A percentile compares a stretch with the other conserved stretches of the same genome.
phyloP scores from a whole-genome alignment of 2,113 vertebrate species.

The Malurus elegans region DNA sequence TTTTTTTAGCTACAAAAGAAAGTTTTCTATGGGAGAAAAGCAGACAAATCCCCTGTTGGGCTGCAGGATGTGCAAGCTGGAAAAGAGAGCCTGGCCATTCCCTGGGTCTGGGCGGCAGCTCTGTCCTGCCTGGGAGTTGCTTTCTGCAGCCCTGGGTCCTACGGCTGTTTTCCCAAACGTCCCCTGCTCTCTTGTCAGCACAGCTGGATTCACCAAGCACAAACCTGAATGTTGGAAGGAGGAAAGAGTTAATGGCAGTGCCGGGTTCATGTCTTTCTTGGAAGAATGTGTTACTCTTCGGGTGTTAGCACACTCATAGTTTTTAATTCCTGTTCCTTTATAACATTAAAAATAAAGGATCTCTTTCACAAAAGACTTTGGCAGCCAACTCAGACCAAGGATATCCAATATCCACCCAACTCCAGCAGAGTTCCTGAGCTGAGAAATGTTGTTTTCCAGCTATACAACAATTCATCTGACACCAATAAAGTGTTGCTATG shows the following conservation, averaged over 20 bases:
- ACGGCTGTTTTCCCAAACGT: background rate
- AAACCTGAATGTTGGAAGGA: background rate
- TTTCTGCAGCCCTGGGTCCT: background rate
- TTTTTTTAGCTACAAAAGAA: background rate
- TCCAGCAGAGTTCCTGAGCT: background rate
- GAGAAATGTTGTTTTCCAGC: background rate
- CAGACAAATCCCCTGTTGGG: background rate
- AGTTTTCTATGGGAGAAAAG: background rate
- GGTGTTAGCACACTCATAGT: fast-evolving
- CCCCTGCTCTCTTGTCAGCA: background rate
- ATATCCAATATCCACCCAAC: background rate
- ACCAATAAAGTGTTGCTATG: background rate
- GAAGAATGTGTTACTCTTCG: background rate
- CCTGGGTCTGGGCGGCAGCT: background rate
- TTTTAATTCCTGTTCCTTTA: background rate
- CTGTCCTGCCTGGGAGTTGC: background rate
- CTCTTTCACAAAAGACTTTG: background rate
- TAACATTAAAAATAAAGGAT: constrained; percentile 32
- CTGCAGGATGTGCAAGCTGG: background rate
- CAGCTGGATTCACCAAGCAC: background rate
- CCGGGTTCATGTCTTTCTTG: fast-evolving
- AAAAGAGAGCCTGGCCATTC: background rate
- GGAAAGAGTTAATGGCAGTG: background rate
- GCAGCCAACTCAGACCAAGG: constrained; percentile 5
- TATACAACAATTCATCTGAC: background rate